phyloP scores from a whole-genome alignment of 64 coral and sea anemone species.

The Montipora efflorescens region DNA sequence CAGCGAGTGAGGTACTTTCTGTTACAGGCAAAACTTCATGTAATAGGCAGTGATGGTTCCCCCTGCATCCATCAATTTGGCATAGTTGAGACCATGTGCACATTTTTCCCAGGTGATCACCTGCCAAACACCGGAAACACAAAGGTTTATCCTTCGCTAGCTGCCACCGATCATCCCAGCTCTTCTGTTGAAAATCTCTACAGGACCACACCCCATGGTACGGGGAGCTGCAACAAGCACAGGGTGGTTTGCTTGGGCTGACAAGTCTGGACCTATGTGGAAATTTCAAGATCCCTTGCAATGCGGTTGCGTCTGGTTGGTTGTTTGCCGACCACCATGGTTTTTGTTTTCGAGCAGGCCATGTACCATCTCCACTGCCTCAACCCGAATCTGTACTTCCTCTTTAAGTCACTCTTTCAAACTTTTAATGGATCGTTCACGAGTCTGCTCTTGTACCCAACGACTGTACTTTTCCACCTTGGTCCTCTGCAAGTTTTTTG shows the following conservation, averaged over 20 bases:
- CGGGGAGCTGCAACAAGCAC: background rate
- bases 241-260: background rate
- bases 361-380: conserved; percentile 37
- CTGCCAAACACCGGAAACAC: background rate
- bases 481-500: conserved; percentile 24
- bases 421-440: background rate
- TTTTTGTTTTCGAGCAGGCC: no score
- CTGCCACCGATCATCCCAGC: background rate
- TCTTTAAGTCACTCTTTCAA: conserved; percentile 62
- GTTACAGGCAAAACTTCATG: background rate
- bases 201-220: conserved; percentile 8
- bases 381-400: conserved; percentile 29
- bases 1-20: background rate
- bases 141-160: background rate
- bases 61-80: conserved; percentile 6
- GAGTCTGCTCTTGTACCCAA: background rate
- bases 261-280: background rate
- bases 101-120: background rate
- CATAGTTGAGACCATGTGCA: conserved; percentile 12
- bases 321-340: no score
- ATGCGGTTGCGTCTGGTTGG: no score
- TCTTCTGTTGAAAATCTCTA: background rate
- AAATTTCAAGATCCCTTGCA: background rate
- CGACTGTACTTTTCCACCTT: conserved; percentile 17
- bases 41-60: conserved; percentile 9